Evolutionary conservation across 2,797 vertebrate species (phyloP), one percentile per base, ranked within the genome.

Genomic region (Pseudopleuronectes americanus): DNA sequence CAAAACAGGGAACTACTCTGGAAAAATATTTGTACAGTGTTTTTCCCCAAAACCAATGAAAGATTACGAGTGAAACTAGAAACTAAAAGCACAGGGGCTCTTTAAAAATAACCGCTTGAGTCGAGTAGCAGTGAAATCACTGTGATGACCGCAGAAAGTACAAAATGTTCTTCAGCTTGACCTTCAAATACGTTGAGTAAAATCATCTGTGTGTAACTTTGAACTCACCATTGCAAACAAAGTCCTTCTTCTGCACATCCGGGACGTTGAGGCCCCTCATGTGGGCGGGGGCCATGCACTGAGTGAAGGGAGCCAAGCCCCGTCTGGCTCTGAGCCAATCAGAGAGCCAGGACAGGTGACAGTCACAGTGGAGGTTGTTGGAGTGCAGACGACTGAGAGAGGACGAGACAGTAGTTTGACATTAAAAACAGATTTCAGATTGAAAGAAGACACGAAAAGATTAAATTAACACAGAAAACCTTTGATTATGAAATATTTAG

Each of bases 321-420:
- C 96, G 95, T 41, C 98, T 86, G 84, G 98, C 97, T 26, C 97
- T 93, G 85, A 99, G 93, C 98, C 98, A 99, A 68, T 99, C 98
- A 0, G 97, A 98, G 61, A 99, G 96, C 98, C 98, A 99, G 67
- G 97, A 96, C 91, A 99, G 93, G 94, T 98, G 97, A 83, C 98
- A 99, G 93, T 99, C 97, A 16, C 98, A 99, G 92, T 96, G 94
- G 83, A 99, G 95, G 83, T 95, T 96, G 92, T 99, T 99, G 89
- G 97, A 99, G 93, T 99, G 98, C 54, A 99, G 95, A 54, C 98
- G 96, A 68, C 98, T 99, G 79, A 48, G 59, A 73, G 21, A 58
- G 21, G 53, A 48, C 4, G 17, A 47, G 17, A 13, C 53, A n/a
- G 43, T 6, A 36, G 22, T 49, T 4, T 33, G 13, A 21, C 5